Conservation (phyloP, 2,113 vertebrate species). For the Morone saxatilis region DNA sequence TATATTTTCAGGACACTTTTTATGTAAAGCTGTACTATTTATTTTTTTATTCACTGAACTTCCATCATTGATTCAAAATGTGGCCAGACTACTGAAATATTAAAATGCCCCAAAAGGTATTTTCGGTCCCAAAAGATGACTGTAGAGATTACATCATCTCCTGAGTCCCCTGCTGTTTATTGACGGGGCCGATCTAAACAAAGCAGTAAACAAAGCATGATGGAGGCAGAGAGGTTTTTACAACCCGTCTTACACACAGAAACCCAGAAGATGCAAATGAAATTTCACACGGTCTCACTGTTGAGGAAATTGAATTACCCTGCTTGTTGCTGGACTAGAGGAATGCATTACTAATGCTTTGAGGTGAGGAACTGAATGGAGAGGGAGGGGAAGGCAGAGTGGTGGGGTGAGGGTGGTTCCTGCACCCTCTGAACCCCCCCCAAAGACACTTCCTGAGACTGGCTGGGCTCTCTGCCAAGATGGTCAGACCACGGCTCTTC, state of each 20-base stretch:
- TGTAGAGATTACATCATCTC: slow-evolving; percentile 34
- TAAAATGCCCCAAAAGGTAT: not conserved
- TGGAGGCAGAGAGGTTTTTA: slow-evolving; percentile 40
- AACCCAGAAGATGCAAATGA: slow-evolving; percentile 65
- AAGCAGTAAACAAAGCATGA: slow-evolving; percentile 66
- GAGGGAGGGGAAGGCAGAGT: not conserved
- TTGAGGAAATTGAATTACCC: slow-evolving; percentile 81
- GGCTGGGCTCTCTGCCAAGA: slow-evolving; percentile 70
- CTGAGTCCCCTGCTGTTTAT: slow-evolving; percentile 55
- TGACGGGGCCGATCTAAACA: slow-evolving; percentile 42
- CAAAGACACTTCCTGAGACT: slow-evolving; percentile 75
- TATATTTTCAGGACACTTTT: no score
- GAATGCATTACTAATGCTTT: slow-evolving; percentile 84
- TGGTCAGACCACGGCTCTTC: slow-evolving; percentile 41
- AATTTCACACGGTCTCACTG: slow-evolving; percentile 78
- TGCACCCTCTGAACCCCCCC: slow-evolving; percentile 39
- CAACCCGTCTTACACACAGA: slow-evolving; percentile 34
- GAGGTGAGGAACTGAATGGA: slow-evolving; percentile 78
- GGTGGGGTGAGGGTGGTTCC: not conserved
- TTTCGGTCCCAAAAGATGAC: slow-evolving; percentile 6
- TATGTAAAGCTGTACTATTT: no score
- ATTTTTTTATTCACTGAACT: not conserved
- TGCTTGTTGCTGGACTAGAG: slow-evolving; percentile 74
- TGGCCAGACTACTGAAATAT: not conserved
- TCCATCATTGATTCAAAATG: not conserved